A percentile compares a stretch with the other conserved stretches of the same genome.
These are phyloP conservation scores for Beris morrisii DNA, from an alignment of 2,888 invertebrate genomes.

Conservation along the genomic window DNA sequence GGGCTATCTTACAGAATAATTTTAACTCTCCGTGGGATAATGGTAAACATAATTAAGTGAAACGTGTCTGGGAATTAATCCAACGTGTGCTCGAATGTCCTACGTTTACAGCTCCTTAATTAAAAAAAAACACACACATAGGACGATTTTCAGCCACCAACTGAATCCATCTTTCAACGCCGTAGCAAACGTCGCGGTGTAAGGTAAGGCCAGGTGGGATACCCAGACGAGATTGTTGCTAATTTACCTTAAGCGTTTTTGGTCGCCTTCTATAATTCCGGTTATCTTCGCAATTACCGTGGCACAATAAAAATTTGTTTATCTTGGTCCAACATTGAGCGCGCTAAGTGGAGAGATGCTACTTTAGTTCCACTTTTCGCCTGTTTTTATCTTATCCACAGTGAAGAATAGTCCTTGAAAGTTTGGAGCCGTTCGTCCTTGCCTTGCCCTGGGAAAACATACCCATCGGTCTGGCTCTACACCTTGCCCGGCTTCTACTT, in stretches of 20 bases:
- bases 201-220: not conserved
- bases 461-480: not conserved
- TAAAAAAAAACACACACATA: conserved; percentile 7
- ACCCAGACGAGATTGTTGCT: not conserved
- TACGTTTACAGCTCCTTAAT: conserved; percentile 5
- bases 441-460: conserved; percentile 3
- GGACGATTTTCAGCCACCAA: not conserved
- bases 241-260: conserved; percentile 14
- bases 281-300: conserved; percentile 21
- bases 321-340: conserved; percentile 15
- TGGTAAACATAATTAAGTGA: conserved; percentile 28
- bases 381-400: conserved; percentile 8
- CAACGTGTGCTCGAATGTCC: not conserved
- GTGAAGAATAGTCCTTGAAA: not conserved
- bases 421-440: conserved; percentile 7
- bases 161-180: too few relatives aligned
- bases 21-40: conserved; percentile 15
- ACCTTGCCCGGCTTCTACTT: not conserved
- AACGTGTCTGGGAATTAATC: conserved; percentile 26
- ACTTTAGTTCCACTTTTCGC: conserved; percentile 12
- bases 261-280: conserved; percentile 8
- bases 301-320: conserved; percentile 26
- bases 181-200: too few relatives aligned
- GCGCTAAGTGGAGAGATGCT: conserved; percentile 9
- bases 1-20: conserved; percentile 5